Evolutionary conservation across 2,797 vertebrate species (phyloP).

Genomic region (Urophycis tenuis): DNA sequence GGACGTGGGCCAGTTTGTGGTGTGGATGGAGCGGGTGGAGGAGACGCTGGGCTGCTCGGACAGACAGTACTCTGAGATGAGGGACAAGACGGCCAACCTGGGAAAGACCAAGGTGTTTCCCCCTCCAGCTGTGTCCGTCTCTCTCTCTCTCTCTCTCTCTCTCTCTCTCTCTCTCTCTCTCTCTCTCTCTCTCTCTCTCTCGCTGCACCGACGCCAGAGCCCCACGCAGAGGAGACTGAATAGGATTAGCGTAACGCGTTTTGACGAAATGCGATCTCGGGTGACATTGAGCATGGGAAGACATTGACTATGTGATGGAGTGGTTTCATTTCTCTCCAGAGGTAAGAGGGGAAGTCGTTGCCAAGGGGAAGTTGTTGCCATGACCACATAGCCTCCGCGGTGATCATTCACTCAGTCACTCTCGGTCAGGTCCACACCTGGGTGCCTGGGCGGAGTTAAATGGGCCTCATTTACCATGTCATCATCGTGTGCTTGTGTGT

Average conservation of each 20-base stretch:
- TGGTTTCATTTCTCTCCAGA: background rate
- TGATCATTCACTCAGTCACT: background rate
- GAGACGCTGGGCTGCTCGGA: slow-evolving; percentile 77
- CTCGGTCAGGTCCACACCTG: slow-evolving; percentile 7
- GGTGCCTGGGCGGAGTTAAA: background rate
- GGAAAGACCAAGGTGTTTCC: slow-evolving; percentile 83
- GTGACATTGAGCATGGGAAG: background rate
- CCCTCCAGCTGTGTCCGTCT: no score
- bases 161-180: no score
- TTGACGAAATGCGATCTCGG: background rate
- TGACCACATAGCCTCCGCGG: background rate
- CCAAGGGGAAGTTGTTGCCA: background rate
- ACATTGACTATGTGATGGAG: background rate
- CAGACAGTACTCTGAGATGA: slow-evolving; percentile 82
- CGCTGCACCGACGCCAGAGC: no score
- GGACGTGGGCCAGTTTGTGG: slow-evolving; percentile 85
- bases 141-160: no score
- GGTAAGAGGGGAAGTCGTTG: background rate
- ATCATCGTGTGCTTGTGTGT: slow-evolving; percentile 13
- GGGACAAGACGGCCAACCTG: slow-evolving; percentile 85
- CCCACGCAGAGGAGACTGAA: background rate
- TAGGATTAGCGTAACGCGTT: background rate
- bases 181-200: no score
- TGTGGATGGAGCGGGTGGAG: slow-evolving; percentile 90
- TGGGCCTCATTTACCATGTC: slow-evolving; percentile 9